A percentile compares a stretch with the other conserved stretches of the same genome.
Conservation (phyloP, 2,113 vertebrate species). For the Apus apus region DNA sequence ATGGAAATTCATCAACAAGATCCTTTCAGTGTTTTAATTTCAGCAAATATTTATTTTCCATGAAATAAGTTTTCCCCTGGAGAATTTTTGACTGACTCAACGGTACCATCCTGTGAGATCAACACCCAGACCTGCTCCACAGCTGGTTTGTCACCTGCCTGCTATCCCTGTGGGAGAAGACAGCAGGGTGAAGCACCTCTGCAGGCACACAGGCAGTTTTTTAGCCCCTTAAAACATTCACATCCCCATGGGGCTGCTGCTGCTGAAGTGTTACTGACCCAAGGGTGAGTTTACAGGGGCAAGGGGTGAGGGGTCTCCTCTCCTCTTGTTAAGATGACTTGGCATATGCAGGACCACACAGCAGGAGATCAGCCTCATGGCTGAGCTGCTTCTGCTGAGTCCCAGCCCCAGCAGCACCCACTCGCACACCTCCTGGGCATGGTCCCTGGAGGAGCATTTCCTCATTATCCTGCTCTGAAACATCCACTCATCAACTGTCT, state of each 20-base stretch:
- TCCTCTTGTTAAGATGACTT: background rate
- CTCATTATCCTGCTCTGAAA: background rate
- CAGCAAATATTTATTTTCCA: background rate
- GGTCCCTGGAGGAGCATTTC: background rate
- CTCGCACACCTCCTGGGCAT: background rate
- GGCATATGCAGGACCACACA: background rate
- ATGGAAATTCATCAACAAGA: background rate
- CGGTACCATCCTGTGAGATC: background rate
- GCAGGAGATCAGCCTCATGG: background rate
- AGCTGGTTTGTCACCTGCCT: background rate
- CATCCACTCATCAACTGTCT: background rate
- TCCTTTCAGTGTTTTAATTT: background rate
- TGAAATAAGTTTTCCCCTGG: background rate
- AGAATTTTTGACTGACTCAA: background rate
- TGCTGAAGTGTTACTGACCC: background rate
- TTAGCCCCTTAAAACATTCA: background rate
- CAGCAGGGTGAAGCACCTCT: accelerated
- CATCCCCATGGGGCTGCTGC: background rate
- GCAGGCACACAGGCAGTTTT: background rate
- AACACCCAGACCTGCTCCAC: background rate
- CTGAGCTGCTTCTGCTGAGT: background rate
- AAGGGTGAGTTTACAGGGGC: background rate
- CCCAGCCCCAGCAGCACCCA: background rate
- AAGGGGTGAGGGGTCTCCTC: background rate
- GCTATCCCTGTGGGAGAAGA: background rate